A percentile compares a stretch with the other conserved stretches of the same genome.
These are phyloP conservation scores for Clistopyga incitator DNA, from an alignment of 2,888 invertebrate species.

Conservation along the genomic window DNA sequence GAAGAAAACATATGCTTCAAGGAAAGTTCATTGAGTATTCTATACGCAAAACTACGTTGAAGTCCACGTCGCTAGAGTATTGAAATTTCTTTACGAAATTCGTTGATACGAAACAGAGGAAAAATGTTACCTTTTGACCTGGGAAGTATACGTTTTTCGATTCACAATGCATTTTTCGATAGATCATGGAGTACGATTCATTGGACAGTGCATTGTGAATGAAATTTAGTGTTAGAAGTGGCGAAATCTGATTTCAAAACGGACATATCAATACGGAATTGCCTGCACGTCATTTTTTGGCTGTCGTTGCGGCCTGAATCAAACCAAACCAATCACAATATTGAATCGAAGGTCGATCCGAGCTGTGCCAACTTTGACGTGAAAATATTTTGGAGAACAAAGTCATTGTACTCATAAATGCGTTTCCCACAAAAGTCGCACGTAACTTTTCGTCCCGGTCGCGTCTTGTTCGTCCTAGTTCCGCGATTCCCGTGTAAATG, in stretches of 20 bases:
- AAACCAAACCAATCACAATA: background rate
- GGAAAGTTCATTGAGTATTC: slow-evolving; percentile 77
- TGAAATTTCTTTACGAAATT: slow-evolving; percentile 68
- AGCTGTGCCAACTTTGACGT: background rate
- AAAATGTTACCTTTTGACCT: background rate
- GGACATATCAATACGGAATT: no score
- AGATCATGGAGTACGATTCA: no score
- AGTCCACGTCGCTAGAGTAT: slow-evolving; percentile 66
- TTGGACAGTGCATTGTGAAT: no score
- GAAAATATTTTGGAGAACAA: background rate
- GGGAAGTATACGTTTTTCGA: no score
- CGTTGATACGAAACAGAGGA: slow-evolving; percentile 70
- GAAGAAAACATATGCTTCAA: slow-evolving; percentile 71
- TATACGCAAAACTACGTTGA: slow-evolving; percentile 74
- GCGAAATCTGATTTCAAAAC: no score
- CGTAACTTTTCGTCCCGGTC: background rate
- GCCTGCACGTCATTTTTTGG: no score
- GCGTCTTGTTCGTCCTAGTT: slow-evolving; percentile 21
- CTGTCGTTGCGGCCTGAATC: background rate
- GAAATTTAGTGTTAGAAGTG: no score
- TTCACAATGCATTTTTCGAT: no score
- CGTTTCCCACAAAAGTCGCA: slow-evolving; percentile 29
- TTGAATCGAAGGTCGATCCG: background rate
- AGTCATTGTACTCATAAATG: background rate
- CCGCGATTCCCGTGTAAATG: slow-evolving; percentile 57